phyloP scores from a whole-genome alignment of 37 sponge, comb jelly and placozoan genomes.

The Mnemiopsis leidyi region DNA sequence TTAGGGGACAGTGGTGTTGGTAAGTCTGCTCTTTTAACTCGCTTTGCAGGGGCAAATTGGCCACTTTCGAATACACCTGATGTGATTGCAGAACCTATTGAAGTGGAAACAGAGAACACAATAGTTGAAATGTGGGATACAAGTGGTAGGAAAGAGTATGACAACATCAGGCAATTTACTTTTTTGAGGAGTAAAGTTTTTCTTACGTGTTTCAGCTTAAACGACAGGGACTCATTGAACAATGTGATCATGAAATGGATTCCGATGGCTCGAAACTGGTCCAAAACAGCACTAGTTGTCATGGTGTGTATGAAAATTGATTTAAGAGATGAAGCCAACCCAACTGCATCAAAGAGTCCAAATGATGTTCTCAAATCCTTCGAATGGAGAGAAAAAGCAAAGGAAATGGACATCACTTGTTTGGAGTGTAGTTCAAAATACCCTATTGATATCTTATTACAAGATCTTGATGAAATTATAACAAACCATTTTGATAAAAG shows the following conservation, averaged over 20 bases:
- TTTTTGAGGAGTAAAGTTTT: not conserved
- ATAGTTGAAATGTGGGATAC: not conserved
- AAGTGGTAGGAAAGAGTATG: not conserved
- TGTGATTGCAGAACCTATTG: not conserved
- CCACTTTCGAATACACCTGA: not conserved
- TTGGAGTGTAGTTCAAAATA: not conserved
- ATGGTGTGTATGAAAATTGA: not conserved
- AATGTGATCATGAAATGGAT: not conserved
- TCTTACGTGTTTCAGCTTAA: not conserved
- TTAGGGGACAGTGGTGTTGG: not conserved
- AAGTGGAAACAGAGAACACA: not conserved
- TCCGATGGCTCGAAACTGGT: not conserved
- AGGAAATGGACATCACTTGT: not conserved
- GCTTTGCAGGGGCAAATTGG: not conserved
- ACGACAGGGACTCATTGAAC: not conserved
- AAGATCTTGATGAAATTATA: not conserved
- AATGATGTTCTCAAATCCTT: not conserved
- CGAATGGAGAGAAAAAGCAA: not conserved
- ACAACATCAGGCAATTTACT: conserved; percentile 4
- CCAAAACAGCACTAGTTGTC: not conserved
- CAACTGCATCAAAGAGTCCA: not conserved
- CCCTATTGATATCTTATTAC: not conserved
- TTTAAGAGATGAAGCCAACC: not conserved
- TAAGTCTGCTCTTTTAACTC: not conserved
- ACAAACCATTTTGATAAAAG: not conserved